These are phyloP conservation scores for Tupaia chinensis DNA, from an alignment of 2,113 vertebrate species.

Conservation along the genomic window DNA sequence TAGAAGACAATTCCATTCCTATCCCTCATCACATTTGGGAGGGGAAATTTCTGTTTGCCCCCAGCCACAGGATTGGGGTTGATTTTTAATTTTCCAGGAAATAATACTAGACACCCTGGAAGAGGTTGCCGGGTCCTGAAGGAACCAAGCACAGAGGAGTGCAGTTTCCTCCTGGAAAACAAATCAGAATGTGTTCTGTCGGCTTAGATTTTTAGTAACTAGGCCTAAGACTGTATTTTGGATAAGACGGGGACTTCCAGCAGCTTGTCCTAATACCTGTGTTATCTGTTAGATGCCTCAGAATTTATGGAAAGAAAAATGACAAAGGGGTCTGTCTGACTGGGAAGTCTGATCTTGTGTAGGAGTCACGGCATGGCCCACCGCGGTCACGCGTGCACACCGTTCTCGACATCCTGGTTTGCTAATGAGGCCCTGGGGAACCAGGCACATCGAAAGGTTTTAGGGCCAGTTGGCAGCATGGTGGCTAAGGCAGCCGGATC, in stretches of 20 bases:
- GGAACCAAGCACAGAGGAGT: slow-evolving; percentile 18
- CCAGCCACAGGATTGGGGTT: not conserved
- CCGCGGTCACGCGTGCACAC: not conserved
- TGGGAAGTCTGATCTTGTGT: not conserved
- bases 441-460: not conserved
- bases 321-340: not conserved
- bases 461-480: too few species aligned
- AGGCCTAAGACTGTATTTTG: slow-evolving; percentile 55
- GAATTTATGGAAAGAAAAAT: not conserved
- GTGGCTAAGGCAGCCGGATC: too few species aligned
- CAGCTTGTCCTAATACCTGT: not conserved
- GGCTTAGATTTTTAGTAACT: slow-evolving; percentile 54
- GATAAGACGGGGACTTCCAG: slow-evolving; percentile 31
- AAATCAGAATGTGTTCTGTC: not conserved
- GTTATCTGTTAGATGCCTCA: not conserved
- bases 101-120: not conserved
- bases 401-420: not conserved
- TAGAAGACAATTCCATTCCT: not conserved
- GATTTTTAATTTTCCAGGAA: slow-evolving; percentile 15
- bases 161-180: not conserved
- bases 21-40: not conserved
- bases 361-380: not conserved
- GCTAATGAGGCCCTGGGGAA: not conserved
- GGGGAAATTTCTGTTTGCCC: not conserved
- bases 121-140: slow-evolving; percentile 1